phyloP scores from a whole-genome alignment of 53 echinoderm and acorn worm genomes.

The Mesocentrotus franciscanus region DNA sequence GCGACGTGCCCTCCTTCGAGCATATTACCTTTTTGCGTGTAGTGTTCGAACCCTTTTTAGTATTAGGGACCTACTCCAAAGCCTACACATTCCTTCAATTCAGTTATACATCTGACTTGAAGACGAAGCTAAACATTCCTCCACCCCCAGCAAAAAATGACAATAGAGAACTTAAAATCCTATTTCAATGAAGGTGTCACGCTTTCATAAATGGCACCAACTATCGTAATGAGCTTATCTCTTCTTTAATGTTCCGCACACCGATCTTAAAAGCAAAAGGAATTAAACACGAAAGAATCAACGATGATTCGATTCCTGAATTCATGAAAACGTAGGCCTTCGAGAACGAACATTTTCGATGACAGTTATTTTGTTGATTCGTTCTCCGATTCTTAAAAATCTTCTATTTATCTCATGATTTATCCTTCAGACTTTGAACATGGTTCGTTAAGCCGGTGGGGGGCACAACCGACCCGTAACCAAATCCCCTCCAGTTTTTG shows the following conservation, averaged over 20 bases:
- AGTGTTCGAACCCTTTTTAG: too few species aligned
- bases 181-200: neutral
- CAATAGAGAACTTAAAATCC: neutral
- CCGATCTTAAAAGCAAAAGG: neutral
- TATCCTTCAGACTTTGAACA: neutral
- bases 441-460: neutral
- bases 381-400: neutral
- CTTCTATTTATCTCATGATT: neutral
- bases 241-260: neutral
- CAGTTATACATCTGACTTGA: too few species aligned
- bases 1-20: too few species aligned
- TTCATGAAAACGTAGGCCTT: neutral
- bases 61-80: too few species aligned
- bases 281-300: neutral
- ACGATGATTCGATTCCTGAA: neutral
- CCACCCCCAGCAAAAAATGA: neutral
- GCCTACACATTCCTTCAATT: too few species aligned
- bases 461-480: too few species aligned
- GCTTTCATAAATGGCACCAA: neutral
- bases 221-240: neutral
- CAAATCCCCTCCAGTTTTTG: too few species aligned
- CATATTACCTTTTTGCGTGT: too few species aligned
- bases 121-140: too few species aligned
- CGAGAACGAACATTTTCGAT: neutral
- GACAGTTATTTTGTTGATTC: neutral